Evolutionary conservation across 2,888 invertebrate genomes (phyloP).

Genomic region (Chrysolina americana): DNA sequence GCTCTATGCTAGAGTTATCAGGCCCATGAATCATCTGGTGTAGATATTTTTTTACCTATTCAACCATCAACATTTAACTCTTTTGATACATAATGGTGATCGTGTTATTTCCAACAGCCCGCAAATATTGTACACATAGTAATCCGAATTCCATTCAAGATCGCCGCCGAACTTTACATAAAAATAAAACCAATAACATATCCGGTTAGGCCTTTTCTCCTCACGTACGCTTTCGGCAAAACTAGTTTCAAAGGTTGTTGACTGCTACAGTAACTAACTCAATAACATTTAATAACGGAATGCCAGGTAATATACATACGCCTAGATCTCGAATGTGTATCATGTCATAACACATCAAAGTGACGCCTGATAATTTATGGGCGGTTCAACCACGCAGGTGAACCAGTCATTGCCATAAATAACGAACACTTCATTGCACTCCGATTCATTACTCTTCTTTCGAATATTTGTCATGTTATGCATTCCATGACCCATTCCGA

Average conservation of each 20-base stretch:
- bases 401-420: conserved; percentile 39
- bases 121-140: background rate
- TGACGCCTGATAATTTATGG: conserved; percentile 44
- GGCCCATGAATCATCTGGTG: too few relatives aligned
- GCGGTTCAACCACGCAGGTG: conserved; percentile 43
- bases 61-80: too few relatives aligned
- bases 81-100: too few relatives aligned
- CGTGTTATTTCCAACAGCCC: too few relatives aligned
- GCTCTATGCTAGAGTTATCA: too few relatives aligned
- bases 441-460: conserved; percentile 14
- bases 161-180: background rate
- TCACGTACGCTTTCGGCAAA: conserved; percentile 19
- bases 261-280: conserved; percentile 24
- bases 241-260: conserved; percentile 32
- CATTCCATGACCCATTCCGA: background rate
- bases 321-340: conserved; percentile 32
- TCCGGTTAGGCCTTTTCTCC: conserved; percentile 2
- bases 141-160: background rate
- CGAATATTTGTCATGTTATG: background rate
- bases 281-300: conserved; percentile 34
- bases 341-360: conserved; percentile 46
- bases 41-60: too few relatives aligned
- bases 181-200: conserved; percentile 11
- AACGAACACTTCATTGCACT: background rate
- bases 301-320: conserved; percentile 29